Base-by-base conservation (phyloP, 2,888 invertebrate genomes). In the Drosophila differens region DNA sequence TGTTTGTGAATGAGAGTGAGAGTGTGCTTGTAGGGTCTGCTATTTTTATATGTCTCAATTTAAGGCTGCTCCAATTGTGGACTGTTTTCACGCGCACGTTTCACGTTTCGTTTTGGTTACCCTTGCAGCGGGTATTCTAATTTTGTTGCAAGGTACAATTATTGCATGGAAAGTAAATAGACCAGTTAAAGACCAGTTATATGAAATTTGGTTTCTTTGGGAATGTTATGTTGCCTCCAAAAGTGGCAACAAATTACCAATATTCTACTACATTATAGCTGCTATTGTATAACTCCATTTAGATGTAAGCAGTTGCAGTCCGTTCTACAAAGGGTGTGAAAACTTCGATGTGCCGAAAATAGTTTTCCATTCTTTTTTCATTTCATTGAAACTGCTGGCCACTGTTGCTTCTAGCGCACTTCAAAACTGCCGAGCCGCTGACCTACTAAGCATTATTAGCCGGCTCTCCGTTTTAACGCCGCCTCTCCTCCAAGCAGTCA, bases 341-440 rank as follows among this genome's bases (percentile, higher is more conserved):
- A 28, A 7, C 19, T 39, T 57, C 55, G 37, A n/a, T 16, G 39
- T 57, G 39, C 14, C 22, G 4, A 3, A 54, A 28, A 55, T 6
- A 37, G 28, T 28, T 57, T 37, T 4, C n/a, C 39, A 12, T n/a
- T 57, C 9, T 9, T 1, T 28, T 30, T 75, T 71, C 72, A 57
- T 59, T 70, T 81, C 76, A 60, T 65, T 64, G 90, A 90, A 79
- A n/a, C 28, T 28, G 65, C 66, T 85, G 81, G 86, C 86, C 81
- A 83, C 90, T 85, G 85, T 85, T 85, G 85, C 90, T 85, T 85
- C 90, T 58, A 75, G 85, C 90, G 90, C 90, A 85, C 85, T 85
- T 82, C 71, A 85, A 77, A 61, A 75, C 76, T 71, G 85, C 65
- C 76, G 77, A 73, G 81, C 68, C 89, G 83, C 83, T 85, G 85